Conservation (phyloP, 1,140 invertebrate species). For the Phymastichus coffea region DNA sequence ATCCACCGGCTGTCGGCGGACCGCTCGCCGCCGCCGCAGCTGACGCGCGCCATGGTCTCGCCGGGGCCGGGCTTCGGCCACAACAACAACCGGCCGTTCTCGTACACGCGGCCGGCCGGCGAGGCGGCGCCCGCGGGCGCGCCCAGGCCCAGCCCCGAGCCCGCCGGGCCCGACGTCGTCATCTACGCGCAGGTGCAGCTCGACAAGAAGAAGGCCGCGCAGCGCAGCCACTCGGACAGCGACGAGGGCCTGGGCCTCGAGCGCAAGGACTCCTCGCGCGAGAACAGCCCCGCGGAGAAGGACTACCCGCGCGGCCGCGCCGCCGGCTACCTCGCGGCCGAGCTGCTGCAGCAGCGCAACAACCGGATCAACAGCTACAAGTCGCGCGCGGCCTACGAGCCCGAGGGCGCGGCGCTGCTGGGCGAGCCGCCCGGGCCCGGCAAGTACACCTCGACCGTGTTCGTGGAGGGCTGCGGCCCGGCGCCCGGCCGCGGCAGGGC, state of each 20-base stretch:
- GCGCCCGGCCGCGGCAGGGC: constrained; percentile 62
- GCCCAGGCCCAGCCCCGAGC: constrained; percentile 53
- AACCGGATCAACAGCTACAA: constrained; percentile 50
- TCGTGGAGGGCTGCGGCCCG: constrained; percentile 53
- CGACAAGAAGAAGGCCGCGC: constrained; percentile 56
- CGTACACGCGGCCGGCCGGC: constrained; percentile 69
- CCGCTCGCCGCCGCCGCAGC: constrained; percentile 64
- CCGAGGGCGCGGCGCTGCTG: constrained; percentile 28
- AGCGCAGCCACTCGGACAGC: constrained; percentile 65
- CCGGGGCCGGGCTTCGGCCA: constrained; percentile 63
- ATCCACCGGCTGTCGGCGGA: constrained; percentile 50
- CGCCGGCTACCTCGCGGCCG: constrained; percentile 44
- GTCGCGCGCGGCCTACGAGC: constrained; percentile 38
- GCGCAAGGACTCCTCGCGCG: constrained; percentile 55
- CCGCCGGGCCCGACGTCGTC: constrained; percentile 49
- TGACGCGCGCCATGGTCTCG: constrained; percentile 61
- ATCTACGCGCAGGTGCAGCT: constrained; percentile 76
- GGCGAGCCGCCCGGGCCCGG: constrained; percentile 42
- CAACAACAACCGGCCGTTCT: constrained; percentile 75
- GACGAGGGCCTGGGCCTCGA: constrained; percentile 75
- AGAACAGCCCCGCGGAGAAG: constrained; percentile 53
- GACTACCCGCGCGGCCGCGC: constrained; percentile 38
- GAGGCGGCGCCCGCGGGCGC: constrained; percentile 72
- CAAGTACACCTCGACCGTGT: constrained; percentile 52
- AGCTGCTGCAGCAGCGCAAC: constrained; percentile 44